These are phyloP conservation scores for Chalcosyrphus nemorum DNA, from an alignment of 2,888 invertebrate genomes.

Conservation along the genomic window DNA sequence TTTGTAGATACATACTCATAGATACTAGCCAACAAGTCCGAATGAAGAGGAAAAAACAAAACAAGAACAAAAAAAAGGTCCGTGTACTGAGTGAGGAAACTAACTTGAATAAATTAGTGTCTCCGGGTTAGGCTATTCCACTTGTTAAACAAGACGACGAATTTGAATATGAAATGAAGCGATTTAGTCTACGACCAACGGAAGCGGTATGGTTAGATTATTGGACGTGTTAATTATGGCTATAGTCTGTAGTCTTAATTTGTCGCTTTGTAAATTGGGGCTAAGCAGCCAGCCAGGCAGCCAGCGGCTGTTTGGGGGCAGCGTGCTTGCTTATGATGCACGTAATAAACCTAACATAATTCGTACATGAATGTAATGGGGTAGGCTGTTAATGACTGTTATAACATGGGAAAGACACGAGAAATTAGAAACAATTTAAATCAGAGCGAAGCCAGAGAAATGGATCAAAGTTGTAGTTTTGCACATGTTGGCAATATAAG, in stretches of 20 bases:
- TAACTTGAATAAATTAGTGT: conserved; percentile 42
- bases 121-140: conserved; percentile 19
- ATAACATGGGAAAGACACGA: background rate
- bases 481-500: too few relatives aligned
- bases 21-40: background rate
- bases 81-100: background rate
- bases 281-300: too few relatives aligned
- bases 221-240: conserved; percentile 70
- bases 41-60: background rate
- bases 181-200: conserved; percentile 50
- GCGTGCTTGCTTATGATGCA: background rate
- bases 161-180: conserved; percentile 56
- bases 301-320: conserved; percentile 25
- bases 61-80: too few relatives aligned
- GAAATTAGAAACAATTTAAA: background rate
- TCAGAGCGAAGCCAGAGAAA: background rate
- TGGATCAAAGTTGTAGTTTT: too few relatives aligned
- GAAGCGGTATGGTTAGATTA: conserved; percentile 61
- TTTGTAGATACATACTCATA: too few relatives aligned
- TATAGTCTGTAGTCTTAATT: conserved; percentile 67
- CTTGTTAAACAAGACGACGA: conserved; percentile 21
- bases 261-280: conserved; percentile 68
- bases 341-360: background rate
- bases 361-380: background rate
- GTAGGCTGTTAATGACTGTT: background rate